A percentile compares a stretch with the other conserved stretches of the same genome.
phyloP scores from a whole-genome alignment of 2,113 vertebrate species.

The Vulpes lagopus region DNA sequence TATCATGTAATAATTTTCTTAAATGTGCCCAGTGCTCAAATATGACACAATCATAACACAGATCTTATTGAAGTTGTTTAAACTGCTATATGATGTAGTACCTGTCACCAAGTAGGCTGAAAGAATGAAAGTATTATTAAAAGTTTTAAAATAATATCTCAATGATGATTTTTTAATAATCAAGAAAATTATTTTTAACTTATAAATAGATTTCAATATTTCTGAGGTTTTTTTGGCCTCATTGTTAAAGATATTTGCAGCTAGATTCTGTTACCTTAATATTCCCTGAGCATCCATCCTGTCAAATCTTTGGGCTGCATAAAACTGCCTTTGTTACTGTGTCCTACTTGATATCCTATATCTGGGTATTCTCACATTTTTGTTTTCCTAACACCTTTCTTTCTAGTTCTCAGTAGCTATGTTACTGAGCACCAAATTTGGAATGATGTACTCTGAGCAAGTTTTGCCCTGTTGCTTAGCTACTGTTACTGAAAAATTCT shows the following conservation, averaged over 20 bases:
- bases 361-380: background rate
- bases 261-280: background rate
- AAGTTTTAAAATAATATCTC: background rate
- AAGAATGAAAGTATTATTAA: background rate
- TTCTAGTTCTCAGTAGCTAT: background rate
- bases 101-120: background rate
- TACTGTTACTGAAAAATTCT: background rate
- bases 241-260: background rate
- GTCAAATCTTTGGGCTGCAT: background rate
- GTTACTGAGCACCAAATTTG: background rate
- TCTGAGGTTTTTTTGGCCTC: background rate
- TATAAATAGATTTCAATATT: background rate
- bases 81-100: background rate
- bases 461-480: background rate
- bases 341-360: background rate
- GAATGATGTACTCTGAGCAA: background rate
- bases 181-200: background rate
- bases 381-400: background rate
- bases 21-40: background rate
- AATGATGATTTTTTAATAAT: conserved; percentile 11
- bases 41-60: background rate
- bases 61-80: background rate
- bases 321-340: background rate
- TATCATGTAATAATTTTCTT: background rate
- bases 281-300: background rate